Evolutionary conservation across 2,888 invertebrate species (phyloP).

Genomic region (Lobophora halterata): DNA sequence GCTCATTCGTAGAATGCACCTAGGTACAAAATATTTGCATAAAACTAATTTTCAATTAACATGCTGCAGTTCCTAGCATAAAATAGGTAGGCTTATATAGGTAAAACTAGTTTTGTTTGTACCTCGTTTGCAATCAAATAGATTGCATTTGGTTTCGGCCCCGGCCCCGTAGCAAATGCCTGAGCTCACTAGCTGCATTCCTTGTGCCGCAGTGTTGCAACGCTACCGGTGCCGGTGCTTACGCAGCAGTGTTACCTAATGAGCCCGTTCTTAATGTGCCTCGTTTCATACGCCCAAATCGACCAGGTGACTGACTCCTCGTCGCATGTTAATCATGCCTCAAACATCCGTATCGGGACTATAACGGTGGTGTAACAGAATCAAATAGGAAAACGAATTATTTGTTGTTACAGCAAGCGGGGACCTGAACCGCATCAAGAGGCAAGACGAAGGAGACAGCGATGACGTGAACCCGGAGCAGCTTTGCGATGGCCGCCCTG

Average conservation of each 20-base stretch:
- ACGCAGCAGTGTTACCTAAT: slow-evolving; percentile 71
- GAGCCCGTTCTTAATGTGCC: slow-evolving; percentile 40
- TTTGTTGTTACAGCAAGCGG: slow-evolving; percentile 64
- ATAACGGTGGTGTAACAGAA: slow-evolving; percentile 13
- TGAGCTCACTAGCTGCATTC: slow-evolving; percentile 55
- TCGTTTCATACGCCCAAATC: slow-evolving; percentile 26
- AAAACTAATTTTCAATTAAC: too few relatives aligned
- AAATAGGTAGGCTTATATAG: slow-evolving; percentile 16
- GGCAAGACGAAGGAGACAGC: slow-evolving; percentile 84
- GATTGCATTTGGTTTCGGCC: slow-evolving; percentile 29
- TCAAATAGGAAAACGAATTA: slow-evolving; percentile 10
- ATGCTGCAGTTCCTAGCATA: too few relatives aligned
- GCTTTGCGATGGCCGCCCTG: slow-evolving; percentile 92
- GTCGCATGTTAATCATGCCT: slow-evolving; percentile 24
- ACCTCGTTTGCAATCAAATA: slow-evolving; percentile 26
- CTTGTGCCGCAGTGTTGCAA: slow-evolving; percentile 66
- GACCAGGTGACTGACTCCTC: slow-evolving; percentile 22
- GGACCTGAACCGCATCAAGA: slow-evolving; percentile 70
- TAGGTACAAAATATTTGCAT: too few relatives aligned
- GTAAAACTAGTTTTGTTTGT: neutral
- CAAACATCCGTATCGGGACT: slow-evolving; percentile 14
- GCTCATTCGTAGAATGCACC: slow-evolving; percentile 40
- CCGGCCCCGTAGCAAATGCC: slow-evolving; percentile 53
- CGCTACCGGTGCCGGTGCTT: too few relatives aligned
- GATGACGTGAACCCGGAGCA: slow-evolving; percentile 87